phyloP scores from a whole-genome alignment of 2,113 vertebrate species.

The Engraulis encrasicolus region DNA sequence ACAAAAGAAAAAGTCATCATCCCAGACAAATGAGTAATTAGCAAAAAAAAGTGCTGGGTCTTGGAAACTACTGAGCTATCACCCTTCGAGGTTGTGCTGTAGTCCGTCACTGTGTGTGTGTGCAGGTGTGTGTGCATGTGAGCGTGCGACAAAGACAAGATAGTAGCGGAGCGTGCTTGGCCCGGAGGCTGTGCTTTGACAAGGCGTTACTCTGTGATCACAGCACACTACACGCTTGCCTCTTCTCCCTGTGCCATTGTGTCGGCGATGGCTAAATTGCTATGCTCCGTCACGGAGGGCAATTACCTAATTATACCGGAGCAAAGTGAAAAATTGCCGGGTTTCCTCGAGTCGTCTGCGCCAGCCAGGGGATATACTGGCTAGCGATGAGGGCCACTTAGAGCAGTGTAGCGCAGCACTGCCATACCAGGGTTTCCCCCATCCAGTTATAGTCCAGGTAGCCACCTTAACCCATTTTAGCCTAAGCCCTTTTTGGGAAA shows the following conservation, averaged over 20 bases:
- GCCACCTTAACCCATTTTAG: no score
- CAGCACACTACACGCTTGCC: slow-evolving; percentile 43
- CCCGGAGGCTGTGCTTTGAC: slow-evolving; percentile 65
- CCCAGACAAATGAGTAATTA: not conserved
- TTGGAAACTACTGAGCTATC: not conserved
- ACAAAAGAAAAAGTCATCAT: no score
- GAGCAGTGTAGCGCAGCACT: slow-evolving; percentile 30
- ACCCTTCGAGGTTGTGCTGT: not conserved
- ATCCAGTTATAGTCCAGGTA: no score
- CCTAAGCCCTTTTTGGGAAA: no score
- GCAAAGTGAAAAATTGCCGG: slow-evolving; percentile 64
- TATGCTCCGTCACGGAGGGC: slow-evolving; percentile 63
- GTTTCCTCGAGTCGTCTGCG: slow-evolving; percentile 45
- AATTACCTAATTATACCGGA: slow-evolving; percentile 70
- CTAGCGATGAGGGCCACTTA: slow-evolving; percentile 26
- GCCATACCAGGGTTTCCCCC: no score
- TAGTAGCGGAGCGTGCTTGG: slow-evolving; percentile 69
- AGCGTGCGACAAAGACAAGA: slow-evolving; percentile 57
- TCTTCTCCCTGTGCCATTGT: slow-evolving; percentile 54
- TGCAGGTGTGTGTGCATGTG: slow-evolving; percentile 27
- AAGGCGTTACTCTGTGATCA: slow-evolving; percentile 58
- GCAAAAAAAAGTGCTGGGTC: not conserved
- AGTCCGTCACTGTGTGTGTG: slow-evolving; percentile 1
- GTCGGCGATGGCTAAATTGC: slow-evolving; percentile 58
- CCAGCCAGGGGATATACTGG: slow-evolving; percentile 49